phyloP scores from a whole-genome alignment of 2,113 vertebrate species.

The Phainopepla nitens region DNA sequence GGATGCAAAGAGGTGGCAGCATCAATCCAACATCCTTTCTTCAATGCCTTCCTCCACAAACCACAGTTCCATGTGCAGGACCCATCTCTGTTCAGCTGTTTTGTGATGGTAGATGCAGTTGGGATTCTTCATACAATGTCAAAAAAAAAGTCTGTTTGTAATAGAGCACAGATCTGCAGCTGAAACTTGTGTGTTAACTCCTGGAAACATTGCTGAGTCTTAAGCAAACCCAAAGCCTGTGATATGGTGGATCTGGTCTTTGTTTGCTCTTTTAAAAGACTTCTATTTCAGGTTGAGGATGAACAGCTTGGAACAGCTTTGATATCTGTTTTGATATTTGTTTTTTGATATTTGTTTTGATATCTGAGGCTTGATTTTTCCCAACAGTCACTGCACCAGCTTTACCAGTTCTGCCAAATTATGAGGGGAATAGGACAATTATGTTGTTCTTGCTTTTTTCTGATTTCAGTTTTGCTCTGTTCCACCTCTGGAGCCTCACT shows the following conservation, averaged over 20 bases:
- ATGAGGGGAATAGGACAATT: not conserved
- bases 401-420: not conserved
- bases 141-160: not conserved
- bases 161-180: not conserved
- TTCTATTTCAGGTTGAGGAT: not conserved
- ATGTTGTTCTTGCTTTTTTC: not conserved
- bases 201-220: not conserved
- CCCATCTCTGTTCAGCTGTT: not conserved
- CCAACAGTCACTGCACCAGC: not conserved
- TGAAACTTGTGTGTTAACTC: not conserved
- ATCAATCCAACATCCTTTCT: not conserved
- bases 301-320: not conserved
- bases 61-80: accelerated
- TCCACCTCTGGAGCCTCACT: not conserved
- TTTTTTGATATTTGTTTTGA: not conserved
- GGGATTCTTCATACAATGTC: not conserved
- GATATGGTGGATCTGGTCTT: not conserved
- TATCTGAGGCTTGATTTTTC: not conserved
- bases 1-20: not conserved
- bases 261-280: not conserved
- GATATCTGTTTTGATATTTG: not conserved
- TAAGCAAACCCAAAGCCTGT: not conserved
- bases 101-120: not conserved
- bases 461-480: not conserved
- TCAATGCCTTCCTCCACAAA: not conserved